These are phyloP conservation scores for Zootermopsis nevadensis DNA, from an alignment of 2,888 invertebrate genomes.

Conservation along the genomic window DNA sequence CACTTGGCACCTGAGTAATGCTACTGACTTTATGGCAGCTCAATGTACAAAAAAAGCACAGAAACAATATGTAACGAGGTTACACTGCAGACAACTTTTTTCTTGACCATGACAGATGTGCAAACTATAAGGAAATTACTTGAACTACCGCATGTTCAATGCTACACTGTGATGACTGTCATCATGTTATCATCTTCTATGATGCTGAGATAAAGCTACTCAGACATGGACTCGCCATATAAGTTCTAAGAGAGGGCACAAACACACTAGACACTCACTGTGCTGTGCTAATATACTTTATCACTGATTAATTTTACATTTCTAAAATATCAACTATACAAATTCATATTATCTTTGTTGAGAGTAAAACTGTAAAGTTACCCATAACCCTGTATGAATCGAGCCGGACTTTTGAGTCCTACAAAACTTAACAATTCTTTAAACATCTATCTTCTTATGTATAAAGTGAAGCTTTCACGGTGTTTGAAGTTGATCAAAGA, in stretches of 20 bases:
- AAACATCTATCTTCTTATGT: neutral
- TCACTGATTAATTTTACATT: conserved; percentile 5
- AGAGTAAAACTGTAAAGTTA: conserved; percentile 40
- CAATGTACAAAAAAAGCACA: conserved; percentile 22
- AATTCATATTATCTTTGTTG: conserved; percentile 32
- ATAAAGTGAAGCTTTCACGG: too few relatives aligned
- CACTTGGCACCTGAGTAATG: conserved; percentile 13
- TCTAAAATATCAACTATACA: conserved; percentile 39
- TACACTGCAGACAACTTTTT: neutral
- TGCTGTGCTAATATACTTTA: conserved; percentile 29
- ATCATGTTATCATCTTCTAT: neutral
- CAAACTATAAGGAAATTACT: conserved; percentile 29
- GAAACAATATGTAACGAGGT: conserved; percentile 1
- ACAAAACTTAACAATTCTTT: conserved; percentile 29
- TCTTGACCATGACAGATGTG: conserved; percentile 17
- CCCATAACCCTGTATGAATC: conserved; percentile 42
- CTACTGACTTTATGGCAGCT: neutral
- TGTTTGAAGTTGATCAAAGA: too few relatives aligned
- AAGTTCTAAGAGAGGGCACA: conserved; percentile 21
- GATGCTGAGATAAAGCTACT: conserved; percentile 30
- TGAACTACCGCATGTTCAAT: conserved; percentile 19
- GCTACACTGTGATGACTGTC: neutral
- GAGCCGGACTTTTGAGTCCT: conserved; percentile 36
- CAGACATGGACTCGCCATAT: neutral
- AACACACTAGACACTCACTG: conserved; percentile 33